These are phyloP conservation scores for Hoplias malabaricus DNA, from an alignment of 2,113 vertebrate genomes.

Conservation along the genomic window DNA sequence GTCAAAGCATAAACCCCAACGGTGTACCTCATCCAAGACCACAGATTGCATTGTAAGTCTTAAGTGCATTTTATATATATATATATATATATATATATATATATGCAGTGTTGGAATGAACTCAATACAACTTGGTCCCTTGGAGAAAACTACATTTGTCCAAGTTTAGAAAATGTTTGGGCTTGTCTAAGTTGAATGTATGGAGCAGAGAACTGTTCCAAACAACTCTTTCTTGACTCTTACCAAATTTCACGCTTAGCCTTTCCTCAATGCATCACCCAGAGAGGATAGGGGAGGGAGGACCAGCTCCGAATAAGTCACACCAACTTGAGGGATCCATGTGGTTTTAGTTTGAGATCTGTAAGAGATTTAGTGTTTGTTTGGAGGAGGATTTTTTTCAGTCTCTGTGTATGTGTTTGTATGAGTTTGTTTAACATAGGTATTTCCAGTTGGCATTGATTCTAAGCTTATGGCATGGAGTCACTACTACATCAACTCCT, in stretches of 20 bases:
- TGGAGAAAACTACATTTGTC: constrained; percentile 39
- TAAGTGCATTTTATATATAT: constrained; percentile 7
- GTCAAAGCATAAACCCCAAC: not conserved
- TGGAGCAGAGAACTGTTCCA: constrained; percentile 27
- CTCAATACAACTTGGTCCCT: constrained; percentile 38
- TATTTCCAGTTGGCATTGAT: constrained; percentile 15
- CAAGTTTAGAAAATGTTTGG: constrained; percentile 11
- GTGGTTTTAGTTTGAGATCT: constrained; percentile 48
- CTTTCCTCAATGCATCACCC: constrained; percentile 43
- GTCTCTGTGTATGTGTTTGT: not conserved
- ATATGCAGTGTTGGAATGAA: constrained; percentile 36
- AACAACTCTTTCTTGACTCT: constrained; percentile 28
- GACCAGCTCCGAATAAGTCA: not conserved
- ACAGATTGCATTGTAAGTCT: constrained; percentile 46
- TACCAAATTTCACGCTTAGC: constrained; percentile 42
- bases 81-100: not conserved
- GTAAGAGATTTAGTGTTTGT: constrained; percentile 45
- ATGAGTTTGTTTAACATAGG: constrained; percentile 27
- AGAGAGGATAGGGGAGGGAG: constrained; percentile 32
- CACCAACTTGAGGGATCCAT: constrained; percentile 28
- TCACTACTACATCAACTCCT: not conserved
- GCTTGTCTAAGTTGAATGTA: constrained; percentile 11
- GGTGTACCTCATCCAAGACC: constrained; percentile 13
- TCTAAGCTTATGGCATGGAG: not conserved
- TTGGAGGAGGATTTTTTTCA: constrained; percentile 25